Evolutionary conservation across 2,797 vertebrate genomes (phyloP), one percentile per base, ranked within the genome.

Genomic region (Falco berigora): DNA sequence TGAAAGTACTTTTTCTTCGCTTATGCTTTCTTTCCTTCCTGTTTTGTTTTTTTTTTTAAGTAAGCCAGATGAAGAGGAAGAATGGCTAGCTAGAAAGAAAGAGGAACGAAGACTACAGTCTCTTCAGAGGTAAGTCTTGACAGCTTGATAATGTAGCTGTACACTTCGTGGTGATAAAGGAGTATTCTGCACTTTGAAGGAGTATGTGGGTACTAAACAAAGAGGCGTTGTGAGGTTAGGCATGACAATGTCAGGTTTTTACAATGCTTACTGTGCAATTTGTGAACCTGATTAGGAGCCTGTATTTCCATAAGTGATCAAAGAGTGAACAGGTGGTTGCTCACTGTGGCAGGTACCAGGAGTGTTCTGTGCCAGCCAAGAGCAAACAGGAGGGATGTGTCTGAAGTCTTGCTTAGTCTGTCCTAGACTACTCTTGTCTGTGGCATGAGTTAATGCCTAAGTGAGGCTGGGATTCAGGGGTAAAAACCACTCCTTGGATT

Each of bases 81-180:
- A 97, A 58, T 55, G n/a, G 12, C n/a, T 97, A 36, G 90, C 93
- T 68, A 95, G 90, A 46, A 96, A 95, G 81, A 96, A 56, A 91
- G 96, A 97, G 53, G 96, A 96, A 44, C 68, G 68, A 80, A 95
- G 93, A 53, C 81, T 97, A 12, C 64, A 97, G 20, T 96, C 92
- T 77, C 94, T 96, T 93, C 96, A 97, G 86, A 95, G 96, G 96
- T 96, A 67, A 38, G 56, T 68, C 50, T 62, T 79, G 56, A 21
- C 49, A 68, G 27, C n/a, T 74, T 44, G 32, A 22, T 73, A 1
- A 1, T 5, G 11, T 28, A 79, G 42, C 30, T 42, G 1, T 42
- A 27, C 1, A 3, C 47, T 81, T 68, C 18, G 28, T 68, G 53
- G 27, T 58, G 44, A 28, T 58, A 13, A 1, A 42, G 56, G 30